Base-by-base conservation (phyloP, 2,797 vertebrate genomes). In the Vireo griseus region DNA sequence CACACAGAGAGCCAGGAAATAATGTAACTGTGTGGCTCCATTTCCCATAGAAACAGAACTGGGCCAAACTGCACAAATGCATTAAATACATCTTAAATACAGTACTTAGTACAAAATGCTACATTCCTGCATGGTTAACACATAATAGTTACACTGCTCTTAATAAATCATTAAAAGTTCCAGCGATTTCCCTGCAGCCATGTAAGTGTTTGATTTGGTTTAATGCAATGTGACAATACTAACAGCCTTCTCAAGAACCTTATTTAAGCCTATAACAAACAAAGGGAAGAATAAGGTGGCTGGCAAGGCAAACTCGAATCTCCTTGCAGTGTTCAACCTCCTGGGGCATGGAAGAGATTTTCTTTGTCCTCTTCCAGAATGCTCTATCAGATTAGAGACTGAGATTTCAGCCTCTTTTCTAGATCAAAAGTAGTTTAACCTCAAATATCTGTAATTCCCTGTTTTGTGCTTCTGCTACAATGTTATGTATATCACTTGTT, bases 1-100 rank as follows among this genome's bases (percentile, higher is more conserved):
- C 47, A 80, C 18, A 62, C 1, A 12, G 33, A 59, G 76, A 93
- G 80, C 26, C 88, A 94, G 83, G 77, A 91, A 95, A 88, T 85
- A 90, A 59, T 59, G 19, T 47, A 79, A 77, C 50, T 75, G 7
- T 31, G 63, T 21, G 52, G 57, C 88, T 76, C 8, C n/a, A 35
- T 78, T 90, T 82, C 86, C 86, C 77, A 85, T 12, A 88, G 88
- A 95, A 90, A 84, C 44, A 28, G 25, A 76, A 73, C 57, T n/a
- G 51, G 69, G 73, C 73, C 91, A 96, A 96, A 59, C 69, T 59
- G 37, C 76, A 94, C 33, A 88, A 86, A 59, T 16, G 66, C 33
- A 61, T 71, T 59, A 86, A 77, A 78, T 24, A 12, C 11, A 67
- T 39, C 67, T 79, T 76, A 92, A 69, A 85, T 39, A 62, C 44